Conservation (phyloP, 2,113 vertebrate genomes). For the Eurystomus gularis region DNA sequence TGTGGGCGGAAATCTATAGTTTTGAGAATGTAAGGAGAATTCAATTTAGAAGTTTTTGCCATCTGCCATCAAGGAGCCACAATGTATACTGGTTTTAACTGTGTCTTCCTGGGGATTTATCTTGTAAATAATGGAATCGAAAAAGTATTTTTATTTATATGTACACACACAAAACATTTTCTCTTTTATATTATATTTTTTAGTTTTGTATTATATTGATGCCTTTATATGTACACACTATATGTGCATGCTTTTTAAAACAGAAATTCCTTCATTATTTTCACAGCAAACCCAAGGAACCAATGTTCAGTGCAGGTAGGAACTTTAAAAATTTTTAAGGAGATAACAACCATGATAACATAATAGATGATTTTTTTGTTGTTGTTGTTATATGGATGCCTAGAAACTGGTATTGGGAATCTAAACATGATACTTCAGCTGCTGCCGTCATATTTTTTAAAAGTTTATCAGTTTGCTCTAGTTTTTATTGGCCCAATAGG, state of each 20-base stretch:
- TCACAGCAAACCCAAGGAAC: constrained; percentile 95
- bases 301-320: constrained; percentile 96
- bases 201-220: not conserved
- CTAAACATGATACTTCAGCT: not conserved
- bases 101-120: not conserved
- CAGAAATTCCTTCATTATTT: constrained; percentile 45
- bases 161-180: not conserved
- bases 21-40: not conserved
- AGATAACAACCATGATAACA: not conserved
- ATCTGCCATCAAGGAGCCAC: not conserved
- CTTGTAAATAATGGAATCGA: not conserved
- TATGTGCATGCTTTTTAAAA: not conserved
- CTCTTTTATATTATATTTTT: not conserved
- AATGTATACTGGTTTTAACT: not conserved
- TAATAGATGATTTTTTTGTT: not conserved
- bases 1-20: not conserved
- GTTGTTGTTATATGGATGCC: not conserved
- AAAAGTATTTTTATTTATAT: not conserved
- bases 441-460: not conserved
- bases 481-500: not conserved
- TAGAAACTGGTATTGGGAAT: not conserved
- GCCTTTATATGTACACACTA: not conserved
- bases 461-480: not conserved
- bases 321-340: not conserved
- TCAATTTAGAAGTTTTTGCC: not conserved